Base-by-base conservation (phyloP, 2,888 invertebrate species). In the Ectemnius lituratus region DNA sequence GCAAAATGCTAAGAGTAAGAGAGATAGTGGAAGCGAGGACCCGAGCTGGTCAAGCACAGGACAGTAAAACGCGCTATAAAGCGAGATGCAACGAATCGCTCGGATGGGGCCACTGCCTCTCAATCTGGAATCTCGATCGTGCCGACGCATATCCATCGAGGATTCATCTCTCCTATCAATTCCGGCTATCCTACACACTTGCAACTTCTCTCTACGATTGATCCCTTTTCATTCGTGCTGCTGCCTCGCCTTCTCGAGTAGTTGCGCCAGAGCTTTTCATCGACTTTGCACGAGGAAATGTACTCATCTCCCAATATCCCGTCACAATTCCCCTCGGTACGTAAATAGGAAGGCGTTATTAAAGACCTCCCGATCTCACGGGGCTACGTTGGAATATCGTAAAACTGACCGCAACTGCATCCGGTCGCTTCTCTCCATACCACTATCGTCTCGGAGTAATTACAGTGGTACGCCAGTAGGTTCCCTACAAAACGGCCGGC, bases 11-110 rank as follows among this genome's bases (percentile, higher is more conserved):
- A 67, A 73, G 73, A 78, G 61, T 59, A 28, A 61, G 73, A 70
- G 63, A 18, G 68, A 70, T 59, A 63, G 47, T 52, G 59, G 64
- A 46, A 62, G 60, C 58, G 57, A 67, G 60, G 66, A 49, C 68
- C 49, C 27, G 60, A 63, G 78, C 79, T 80, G 86, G 84, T 87
- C 87, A 86, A 83, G 80, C 86, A 79, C 81, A 81, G 68, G 75
- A 83, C 80, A 83, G 81, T 83, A 83, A 87, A 85, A 84, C 80
- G 79, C 78, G 74, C 75, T 79, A 73, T 82, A 84, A 82, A 82
- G 85, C 76, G 68, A 76, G 78, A 82, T 75, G 83, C 83, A 79
- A 74, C 73, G 73, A 69, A 60, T 69, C 64, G 68, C 60, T 73
- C n/a, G 52, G 52, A 52, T 52, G 52, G 16, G 52, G 16, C 37